Base-by-base conservation (phyloP, 2,888 invertebrate species). In the Liodrosophila aerea region DNA sequence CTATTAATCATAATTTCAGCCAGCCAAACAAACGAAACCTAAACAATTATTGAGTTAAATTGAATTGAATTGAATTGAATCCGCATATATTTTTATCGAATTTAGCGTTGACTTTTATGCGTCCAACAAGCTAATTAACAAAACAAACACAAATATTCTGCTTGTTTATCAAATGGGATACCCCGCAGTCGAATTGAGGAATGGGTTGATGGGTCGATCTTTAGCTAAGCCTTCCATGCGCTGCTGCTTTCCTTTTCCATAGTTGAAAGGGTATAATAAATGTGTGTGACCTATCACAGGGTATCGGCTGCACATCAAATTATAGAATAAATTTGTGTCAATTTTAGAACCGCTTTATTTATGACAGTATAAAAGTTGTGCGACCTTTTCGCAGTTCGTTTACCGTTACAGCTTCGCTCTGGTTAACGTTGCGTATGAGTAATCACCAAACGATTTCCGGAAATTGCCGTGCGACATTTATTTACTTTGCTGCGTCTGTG, bases 351-450 rank as follows among this genome's bases (percentile, higher is more conserved):
- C 59, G 64, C 47, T 43, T 59, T 56, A 73, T 64, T 66, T 62
- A 71, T 57, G 65, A 31, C 50, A n/a, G n/a, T n/a, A 45, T 60
- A 59, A 84, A 77, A 84, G 77, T 78, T 73, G 60, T 44, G 41
- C 56, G 72, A 84, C 74, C 77, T 77, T 60, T 74, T 63, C 27
- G 18, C 46, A 46, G 15, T 3, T n/a, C 31, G 13, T 15, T 40
- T 18, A 56, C 27, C 31, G 58, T n/a, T n/a, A n/a, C n/a, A n/a
- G n/a, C 52, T 33, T 44, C 46, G 45, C 22, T 40, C 36, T 37
- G 67, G 43, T 50, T 46, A 62, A 70, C 67, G 64, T 46, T 58
- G 59, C 68, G 64, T 71, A 61, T 75, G 76, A 73, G 73, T 75
- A 73, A 73, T 72, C 72, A 47, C 13, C 37, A 51, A 60, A 54